Conservation (phyloP, 2,888 invertebrate genomes). For the Clistopyga incitator region DNA sequence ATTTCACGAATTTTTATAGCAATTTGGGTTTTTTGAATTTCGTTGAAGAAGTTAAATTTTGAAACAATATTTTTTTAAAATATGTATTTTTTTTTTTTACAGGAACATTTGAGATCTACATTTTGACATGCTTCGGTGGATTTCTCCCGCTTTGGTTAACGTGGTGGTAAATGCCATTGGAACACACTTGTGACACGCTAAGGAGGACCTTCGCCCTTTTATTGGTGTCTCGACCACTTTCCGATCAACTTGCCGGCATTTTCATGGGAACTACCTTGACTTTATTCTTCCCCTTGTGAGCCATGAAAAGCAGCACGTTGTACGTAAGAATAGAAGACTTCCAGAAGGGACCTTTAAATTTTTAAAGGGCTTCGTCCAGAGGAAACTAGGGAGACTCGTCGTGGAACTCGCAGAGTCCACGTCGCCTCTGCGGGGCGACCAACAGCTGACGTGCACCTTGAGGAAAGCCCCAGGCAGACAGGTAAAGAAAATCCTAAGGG, state of each 20-base stretch:
- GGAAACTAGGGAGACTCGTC: constrained; percentile 19
- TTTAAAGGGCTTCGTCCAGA: constrained; percentile 75
- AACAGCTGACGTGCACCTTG: constrained; percentile 76
- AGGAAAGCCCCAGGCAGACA: constrained; percentile 57
- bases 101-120: background rate
- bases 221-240: constrained; percentile 63
- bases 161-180: background rate
- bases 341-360: constrained; percentile 76
- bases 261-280: background rate
- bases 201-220: constrained; percentile 36
- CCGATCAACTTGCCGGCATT: constrained; percentile 66
- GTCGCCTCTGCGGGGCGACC: constrained; percentile 56
- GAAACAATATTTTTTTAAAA: too few relatives aligned
- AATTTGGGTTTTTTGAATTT: too few relatives aligned
- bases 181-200: constrained; percentile 64
- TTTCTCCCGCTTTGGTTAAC: background rate
- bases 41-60: too few relatives aligned
- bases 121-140: background rate
- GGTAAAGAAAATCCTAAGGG: constrained; percentile 57
- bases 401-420: constrained; percentile 23
- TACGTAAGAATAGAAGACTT: constrained; percentile 46
- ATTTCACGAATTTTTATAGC: too few relatives aligned
- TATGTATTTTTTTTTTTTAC: too few relatives aligned
- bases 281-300: constrained; percentile 9
- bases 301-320: constrained; percentile 21